Evolutionary conservation across 2,113 vertebrate species (phyloP).

Genomic region (Pithys albifrons): DNA sequence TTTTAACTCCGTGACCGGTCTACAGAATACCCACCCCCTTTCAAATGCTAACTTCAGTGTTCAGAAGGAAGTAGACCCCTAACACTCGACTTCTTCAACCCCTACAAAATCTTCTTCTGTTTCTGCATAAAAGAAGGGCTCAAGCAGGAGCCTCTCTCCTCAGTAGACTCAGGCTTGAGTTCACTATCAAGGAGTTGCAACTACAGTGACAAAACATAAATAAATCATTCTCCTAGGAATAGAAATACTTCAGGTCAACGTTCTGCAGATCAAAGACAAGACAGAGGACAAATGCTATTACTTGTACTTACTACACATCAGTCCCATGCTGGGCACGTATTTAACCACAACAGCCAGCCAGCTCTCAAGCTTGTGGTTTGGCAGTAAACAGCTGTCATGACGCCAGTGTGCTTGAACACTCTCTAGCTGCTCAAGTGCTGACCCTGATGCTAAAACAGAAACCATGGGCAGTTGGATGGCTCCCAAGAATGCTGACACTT

Average conservation of each 20-base stretch:
- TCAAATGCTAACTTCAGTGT: not conserved
- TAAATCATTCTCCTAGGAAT: not conserved
- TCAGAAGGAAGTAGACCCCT: not conserved
- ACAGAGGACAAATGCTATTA: not conserved
- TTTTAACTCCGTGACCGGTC: not conserved
- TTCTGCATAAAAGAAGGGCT: not conserved
- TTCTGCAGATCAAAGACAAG: not conserved
- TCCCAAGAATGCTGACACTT: not conserved
- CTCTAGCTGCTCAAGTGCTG: not conserved
- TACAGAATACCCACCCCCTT: not conserved
- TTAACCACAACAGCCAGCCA: not conserved
- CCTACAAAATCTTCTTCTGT: not conserved
- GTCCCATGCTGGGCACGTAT: not conserved
- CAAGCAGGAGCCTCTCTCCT: not conserved
- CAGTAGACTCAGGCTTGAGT: not conserved
- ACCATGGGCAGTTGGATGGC: not conserved
- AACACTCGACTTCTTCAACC: not conserved
- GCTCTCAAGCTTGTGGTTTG: not conserved
- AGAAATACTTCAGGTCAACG: not conserved
- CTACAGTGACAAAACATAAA: not conserved
- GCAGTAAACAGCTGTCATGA: not conserved
- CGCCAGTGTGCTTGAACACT: not conserved
- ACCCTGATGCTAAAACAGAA: constrained; percentile 16
- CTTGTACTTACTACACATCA: not conserved
- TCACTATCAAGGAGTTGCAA: not conserved